Evolutionary conservation across 2,113 vertebrate genomes (phyloP), one percentile per base, ranked within the genome.

Genomic region (Apteryx owenii): DNA sequence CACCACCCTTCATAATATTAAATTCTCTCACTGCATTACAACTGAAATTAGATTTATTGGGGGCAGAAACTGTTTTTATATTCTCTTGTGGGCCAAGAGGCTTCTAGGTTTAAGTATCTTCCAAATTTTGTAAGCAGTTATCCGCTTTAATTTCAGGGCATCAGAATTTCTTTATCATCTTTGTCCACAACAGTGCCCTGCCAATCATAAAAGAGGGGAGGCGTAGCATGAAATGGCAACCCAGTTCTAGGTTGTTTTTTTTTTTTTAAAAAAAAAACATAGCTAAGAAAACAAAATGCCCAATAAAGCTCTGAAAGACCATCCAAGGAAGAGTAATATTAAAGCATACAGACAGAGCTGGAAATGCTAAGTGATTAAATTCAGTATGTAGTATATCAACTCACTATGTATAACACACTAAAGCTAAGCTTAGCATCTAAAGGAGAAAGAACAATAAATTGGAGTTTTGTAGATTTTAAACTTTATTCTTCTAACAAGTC

Each of bases 91-190:
- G 25, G 31, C 50, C 33, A 25, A 83, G 69, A 69, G 72, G 53
- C 48, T 88, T 78, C 36, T 42, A 78, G 16, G n/a, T 31, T 60
- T 60, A 60, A 20, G 56, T 60, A 33, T 60, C 56, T 60, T 60
- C 56, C 31, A 16, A 12, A 40, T 70, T 72, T 21, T 72, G 66
- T 44, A 7, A 7, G 46, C 42, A 72, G 33, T 28, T 33, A 61
- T 3, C 16, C n/a, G 21, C 48, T 71, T 78, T 36, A 15, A 50
- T 81, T 81, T 93, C 72, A 71, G 36, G 83, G 10, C n/a, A 73
- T 19, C 19, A 65, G 51, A 38, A 87, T 23, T 12, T 75, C 29
- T 69, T 29, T 18, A n/a, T 4, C 42, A 21, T 0, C 1, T 0
- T 46, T 82, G 42, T 46, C 51, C 31, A 48, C 36, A n/a, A 86